Evolutionary conservation across 2,888 invertebrate species (phyloP).

Genomic region (Lasioglossum pauxillum): DNA sequence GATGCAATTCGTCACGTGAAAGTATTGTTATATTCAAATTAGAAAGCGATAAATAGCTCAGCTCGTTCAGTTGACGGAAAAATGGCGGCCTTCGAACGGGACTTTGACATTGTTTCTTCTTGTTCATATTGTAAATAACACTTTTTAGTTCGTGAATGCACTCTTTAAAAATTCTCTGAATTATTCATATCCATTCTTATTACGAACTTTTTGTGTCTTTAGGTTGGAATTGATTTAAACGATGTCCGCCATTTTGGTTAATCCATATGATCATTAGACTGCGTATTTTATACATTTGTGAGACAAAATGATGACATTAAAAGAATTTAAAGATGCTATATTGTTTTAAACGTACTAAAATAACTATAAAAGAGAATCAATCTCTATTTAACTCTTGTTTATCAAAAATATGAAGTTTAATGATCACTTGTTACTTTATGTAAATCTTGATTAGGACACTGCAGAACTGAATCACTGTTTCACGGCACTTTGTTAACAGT

Average conservation of each 20-base stretch:
- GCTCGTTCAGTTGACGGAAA: not conserved
- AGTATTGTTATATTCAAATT: not conserved
- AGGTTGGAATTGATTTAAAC: not conserved
- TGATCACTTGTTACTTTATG: not conserved
- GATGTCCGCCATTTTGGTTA: not conserved
- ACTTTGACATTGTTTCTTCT: not conserved
- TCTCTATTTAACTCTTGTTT: too few species aligned
- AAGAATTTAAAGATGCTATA: too few species aligned
- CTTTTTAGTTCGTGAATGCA: not conserved
- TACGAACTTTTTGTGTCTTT: not conserved
- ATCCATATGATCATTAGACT: too few species aligned
- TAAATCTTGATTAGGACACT: not conserved
- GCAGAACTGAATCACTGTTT: not conserved
- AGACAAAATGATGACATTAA: not conserved
- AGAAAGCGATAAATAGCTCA: not conserved
- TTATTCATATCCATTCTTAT: not conserved
- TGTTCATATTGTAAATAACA: not conserved
- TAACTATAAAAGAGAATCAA: not conserved
- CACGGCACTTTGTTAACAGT: not conserved
- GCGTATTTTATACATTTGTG: not conserved
- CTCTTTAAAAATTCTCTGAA: not conserved
- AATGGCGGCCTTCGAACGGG: not conserved
- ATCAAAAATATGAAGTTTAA: too few species aligned
- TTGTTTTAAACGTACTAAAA: too few species aligned
- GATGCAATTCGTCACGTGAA: not conserved